These are phyloP conservation scores for Macaca nemestrina DNA, from an alignment of 2,113 vertebrate species.

Conservation along the genomic window DNA sequence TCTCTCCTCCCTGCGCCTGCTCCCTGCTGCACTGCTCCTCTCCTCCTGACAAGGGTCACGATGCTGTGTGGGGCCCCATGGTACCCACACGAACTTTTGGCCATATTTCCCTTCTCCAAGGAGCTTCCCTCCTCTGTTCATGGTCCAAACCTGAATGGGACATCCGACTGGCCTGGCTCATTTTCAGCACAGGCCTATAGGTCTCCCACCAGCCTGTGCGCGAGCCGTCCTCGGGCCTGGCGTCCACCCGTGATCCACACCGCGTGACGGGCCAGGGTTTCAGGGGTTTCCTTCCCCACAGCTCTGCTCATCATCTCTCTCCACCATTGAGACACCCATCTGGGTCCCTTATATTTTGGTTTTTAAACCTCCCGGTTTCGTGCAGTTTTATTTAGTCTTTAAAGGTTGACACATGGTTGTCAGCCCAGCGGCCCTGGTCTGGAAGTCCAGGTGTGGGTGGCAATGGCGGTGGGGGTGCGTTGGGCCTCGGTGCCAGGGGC, in stretches of 20 bases:
- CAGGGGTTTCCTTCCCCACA: fast-evolving
- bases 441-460: background rate
- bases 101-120: background rate
- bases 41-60: fast-evolving
- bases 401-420: fast-evolving
- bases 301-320: background rate
- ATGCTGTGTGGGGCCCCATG: fast-evolving
- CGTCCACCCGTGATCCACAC: fast-evolving
- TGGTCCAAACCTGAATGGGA: background rate
- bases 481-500: background rate
- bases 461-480: fast-evolving
- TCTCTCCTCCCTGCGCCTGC: background rate
- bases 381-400: background rate
- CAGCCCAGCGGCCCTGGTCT: fast-evolving
- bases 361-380: fast-evolving
- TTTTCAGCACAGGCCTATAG: fast-evolving
- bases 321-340: background rate
- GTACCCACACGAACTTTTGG: fast-evolving
- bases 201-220: fast-evolving
- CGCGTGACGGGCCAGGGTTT: too few relatives aligned
- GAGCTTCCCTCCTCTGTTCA: background rate
- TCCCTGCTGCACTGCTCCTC: too few relatives aligned
- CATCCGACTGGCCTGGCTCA: fast-evolving
- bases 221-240: background rate
- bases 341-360: too few relatives aligned